phyloP scores from a whole-genome alignment of 1,140 invertebrate genomes.

The Drosophila repleta region DNA sequence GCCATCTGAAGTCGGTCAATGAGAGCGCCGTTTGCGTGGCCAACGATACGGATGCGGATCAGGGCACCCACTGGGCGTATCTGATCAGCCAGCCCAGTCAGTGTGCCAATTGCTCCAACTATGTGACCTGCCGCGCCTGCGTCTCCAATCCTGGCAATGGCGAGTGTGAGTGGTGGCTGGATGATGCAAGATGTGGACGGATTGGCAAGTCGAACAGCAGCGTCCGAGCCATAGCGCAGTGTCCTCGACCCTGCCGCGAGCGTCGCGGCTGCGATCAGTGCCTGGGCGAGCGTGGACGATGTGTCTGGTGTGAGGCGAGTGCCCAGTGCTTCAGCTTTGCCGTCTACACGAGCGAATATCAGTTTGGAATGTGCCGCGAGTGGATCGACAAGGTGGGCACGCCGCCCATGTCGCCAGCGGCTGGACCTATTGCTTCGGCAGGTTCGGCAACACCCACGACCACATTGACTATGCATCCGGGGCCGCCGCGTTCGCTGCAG shows the following conservation, averaged over 20 bases:
- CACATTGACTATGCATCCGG: slow-evolving; percentile 16
- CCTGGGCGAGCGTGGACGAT: slow-evolving; percentile 92
- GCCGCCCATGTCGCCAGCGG: slow-evolving; percentile 64
- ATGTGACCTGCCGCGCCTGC: slow-evolving; percentile 93
- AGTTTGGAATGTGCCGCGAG: slow-evolving; percentile 95
- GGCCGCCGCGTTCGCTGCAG: slow-evolving; percentile 83
- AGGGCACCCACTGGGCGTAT: slow-evolving; percentile 87
- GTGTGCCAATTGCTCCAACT: slow-evolving; percentile 94
- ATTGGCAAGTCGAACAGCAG: slow-evolving; percentile 89
- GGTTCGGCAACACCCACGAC: slow-evolving; percentile 54
- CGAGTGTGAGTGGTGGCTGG: slow-evolving; percentile 95
- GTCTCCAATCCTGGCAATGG: slow-evolving; percentile 85
- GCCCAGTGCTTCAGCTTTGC: slow-evolving; percentile 96
- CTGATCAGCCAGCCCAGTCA: slow-evolving; percentile 91
- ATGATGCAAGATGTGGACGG: slow-evolving; percentile 92
- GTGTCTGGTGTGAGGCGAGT: slow-evolving; percentile 97
- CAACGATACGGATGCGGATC: slow-evolving; percentile 49
- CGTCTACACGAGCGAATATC: slow-evolving; percentile 96
- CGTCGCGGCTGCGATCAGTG: slow-evolving; percentile 92
- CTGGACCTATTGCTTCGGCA: slow-evolving; percentile 1
- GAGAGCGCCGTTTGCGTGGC: slow-evolving; percentile 86
- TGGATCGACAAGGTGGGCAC: slow-evolving; percentile 93
- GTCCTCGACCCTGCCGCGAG: slow-evolving; percentile 90
- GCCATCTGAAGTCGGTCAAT: slow-evolving; percentile 87
- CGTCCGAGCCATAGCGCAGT: slow-evolving; percentile 86